These are phyloP conservation scores for Tiliqua scincoides DNA, from an alignment of 2,113 vertebrate genomes.

Conservation along the genomic window DNA sequence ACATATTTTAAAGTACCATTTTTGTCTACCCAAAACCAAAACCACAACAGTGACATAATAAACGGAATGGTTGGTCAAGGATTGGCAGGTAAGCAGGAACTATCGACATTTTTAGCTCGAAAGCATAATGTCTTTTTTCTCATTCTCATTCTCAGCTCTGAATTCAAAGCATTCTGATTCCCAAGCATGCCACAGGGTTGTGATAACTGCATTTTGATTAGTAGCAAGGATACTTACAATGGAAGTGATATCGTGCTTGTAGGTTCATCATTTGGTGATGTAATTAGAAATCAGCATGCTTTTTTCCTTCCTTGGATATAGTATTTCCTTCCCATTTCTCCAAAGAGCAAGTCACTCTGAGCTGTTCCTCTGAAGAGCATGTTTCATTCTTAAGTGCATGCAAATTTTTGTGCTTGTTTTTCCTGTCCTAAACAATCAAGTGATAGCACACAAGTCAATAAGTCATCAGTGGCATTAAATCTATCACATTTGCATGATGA, in stretches of 20 bases:
- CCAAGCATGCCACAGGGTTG: background rate
- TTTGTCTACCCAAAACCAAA: background rate
- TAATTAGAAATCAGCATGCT: slow-evolving; percentile 78
- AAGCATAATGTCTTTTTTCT: background rate
- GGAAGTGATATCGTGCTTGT: slow-evolving; percentile 78
- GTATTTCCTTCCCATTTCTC: slow-evolving; percentile 59
- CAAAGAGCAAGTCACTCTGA: slow-evolving; percentile 66
- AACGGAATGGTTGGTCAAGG: background rate
- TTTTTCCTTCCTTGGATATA: slow-evolving; percentile 65
- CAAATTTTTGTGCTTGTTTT: slow-evolving; percentile 51
- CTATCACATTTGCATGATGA: background rate
- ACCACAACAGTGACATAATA: slow-evolving; percentile 7
- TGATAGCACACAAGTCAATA: slow-evolving; percentile 46
- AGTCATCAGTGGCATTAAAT: slow-evolving; percentile 34
- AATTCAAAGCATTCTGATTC: slow-evolving; percentile 6
- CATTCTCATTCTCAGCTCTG: background rate
- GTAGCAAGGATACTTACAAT: slow-evolving; percentile 71
- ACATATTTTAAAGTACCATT: background rate
- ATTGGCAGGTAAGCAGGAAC: fast-evolving
- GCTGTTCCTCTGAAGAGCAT: slow-evolving; percentile 59
- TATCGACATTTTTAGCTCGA: background rate
- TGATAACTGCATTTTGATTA: slow-evolving; percentile 16
- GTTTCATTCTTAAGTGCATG: slow-evolving; percentile 52
- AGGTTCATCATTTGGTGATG: slow-evolving; percentile 81
- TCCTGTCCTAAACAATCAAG: slow-evolving; percentile 70